phyloP scores from a whole-genome alignment of 1,140 invertebrate genomes.

The Danaus melanippus region DNA sequence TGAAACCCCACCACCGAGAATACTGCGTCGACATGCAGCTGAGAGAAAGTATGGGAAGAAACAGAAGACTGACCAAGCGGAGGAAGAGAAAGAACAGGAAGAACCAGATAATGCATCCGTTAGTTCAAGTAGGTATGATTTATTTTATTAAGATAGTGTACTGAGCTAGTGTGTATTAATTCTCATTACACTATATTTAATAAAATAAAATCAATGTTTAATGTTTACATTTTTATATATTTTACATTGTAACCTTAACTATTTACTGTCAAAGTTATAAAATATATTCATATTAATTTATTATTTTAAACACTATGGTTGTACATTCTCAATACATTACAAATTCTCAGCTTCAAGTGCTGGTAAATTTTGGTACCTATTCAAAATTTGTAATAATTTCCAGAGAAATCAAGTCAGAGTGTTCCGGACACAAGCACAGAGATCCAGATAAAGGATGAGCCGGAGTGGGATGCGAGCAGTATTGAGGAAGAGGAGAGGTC shows the following conservation, averaged over 20 bases:
- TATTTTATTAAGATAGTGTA: not conserved
- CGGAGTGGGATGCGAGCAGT: conserved; percentile 77
- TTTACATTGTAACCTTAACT: no score
- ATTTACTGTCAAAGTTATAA: no score
- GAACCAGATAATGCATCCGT: conserved; percentile 39
- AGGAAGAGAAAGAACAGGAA: conserved; percentile 41
- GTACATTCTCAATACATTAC: not conserved
- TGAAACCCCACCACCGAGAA: conserved; percentile 36
- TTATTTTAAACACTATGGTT: no score
- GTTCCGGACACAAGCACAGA: conserved; percentile 42
- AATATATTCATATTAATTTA: no score
- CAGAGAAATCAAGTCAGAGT: conserved; percentile 49
- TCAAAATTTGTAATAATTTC: conserved; percentile 2
- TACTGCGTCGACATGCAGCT: conserved; percentile 38
- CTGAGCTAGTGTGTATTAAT: not conserved
- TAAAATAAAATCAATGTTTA: no score
- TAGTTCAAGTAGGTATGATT: conserved; percentile 42
- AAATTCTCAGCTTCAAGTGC: not conserved
- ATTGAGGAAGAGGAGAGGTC: conserved; percentile 66
- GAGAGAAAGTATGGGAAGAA: conserved; percentile 66
- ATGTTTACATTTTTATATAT: no score
- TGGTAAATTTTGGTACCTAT: conserved; percentile 6
- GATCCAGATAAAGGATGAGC: conserved; percentile 78
- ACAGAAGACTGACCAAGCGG: conserved; percentile 43
- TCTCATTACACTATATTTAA: not conserved